phyloP scores from a whole-genome alignment of 2,888 invertebrate species.

The Bellardia bayeri region DNA sequence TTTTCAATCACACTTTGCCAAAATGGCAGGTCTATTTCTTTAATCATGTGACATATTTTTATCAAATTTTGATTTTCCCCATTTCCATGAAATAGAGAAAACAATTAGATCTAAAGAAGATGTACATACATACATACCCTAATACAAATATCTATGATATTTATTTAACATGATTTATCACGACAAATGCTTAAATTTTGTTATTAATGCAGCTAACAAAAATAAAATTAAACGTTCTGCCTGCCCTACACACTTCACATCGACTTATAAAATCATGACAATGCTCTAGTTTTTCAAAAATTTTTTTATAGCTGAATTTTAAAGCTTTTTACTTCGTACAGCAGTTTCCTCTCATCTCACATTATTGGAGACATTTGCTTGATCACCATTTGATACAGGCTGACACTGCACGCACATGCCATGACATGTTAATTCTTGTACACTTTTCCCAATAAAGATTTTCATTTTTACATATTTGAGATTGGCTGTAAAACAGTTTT shows the following conservation, averaged over 20 bases:
- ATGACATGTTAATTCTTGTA: conserved; percentile 31
- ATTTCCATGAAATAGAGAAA: too few species aligned
- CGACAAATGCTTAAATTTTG: conserved; percentile 78
- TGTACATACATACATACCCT: too few species aligned
- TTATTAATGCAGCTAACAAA: conserved; percentile 28
- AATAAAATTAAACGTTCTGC: neutral
- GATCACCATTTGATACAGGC: conserved; percentile 6
- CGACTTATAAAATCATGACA: conserved; percentile 35
- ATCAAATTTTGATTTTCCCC: too few species aligned
- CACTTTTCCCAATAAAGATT: neutral
- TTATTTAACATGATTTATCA: conserved; percentile 79
- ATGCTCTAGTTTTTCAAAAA: conserved; percentile 44
- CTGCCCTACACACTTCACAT: conserved; percentile 7
- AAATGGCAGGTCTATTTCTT: too few species aligned
- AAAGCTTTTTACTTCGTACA: conserved; percentile 26
- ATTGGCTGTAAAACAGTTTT: conserved; percentile 14
- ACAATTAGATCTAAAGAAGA: too few species aligned
- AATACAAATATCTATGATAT: conserved; percentile 14
- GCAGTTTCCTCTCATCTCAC: neutral
- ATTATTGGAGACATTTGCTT: conserved; percentile 26
- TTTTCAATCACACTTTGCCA: too few species aligned
- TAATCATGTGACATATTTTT: too few species aligned
- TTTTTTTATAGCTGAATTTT: conserved; percentile 29
- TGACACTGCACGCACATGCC: conserved; percentile 55
- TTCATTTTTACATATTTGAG: neutral